Conservation (phyloP, 2,888 invertebrate genomes). For the Ormia ochracea region DNA sequence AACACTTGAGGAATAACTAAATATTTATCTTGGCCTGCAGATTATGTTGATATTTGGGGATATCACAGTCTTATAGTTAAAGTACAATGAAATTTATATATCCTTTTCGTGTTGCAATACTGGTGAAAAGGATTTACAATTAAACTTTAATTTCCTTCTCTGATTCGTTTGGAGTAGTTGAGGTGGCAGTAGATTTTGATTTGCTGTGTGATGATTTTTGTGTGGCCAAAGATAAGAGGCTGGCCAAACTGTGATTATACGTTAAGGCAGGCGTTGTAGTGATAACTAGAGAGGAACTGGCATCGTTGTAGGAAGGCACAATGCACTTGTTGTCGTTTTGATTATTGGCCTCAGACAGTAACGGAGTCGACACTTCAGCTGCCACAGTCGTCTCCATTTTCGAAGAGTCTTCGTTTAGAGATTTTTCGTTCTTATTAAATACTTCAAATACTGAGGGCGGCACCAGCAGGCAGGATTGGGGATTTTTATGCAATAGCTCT, state of each 20-base stretch:
- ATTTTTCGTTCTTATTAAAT: conserved; percentile 71
- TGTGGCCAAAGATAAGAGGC: conserved; percentile 27
- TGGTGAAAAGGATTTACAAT: conserved; percentile 1
- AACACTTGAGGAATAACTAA: conserved; percentile 4
- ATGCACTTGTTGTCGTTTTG: conserved; percentile 45
- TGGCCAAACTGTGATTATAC: conserved; percentile 47
- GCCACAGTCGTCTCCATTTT: conserved; percentile 29
- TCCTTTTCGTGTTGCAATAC: background rate
- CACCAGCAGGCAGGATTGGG: conserved; percentile 73
- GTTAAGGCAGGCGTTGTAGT: background rate
- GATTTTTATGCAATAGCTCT: conserved; percentile 78
- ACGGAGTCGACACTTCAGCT: conserved; percentile 47
- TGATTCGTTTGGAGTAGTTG: background rate
- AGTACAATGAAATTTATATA: background rate
- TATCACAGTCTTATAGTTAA: conserved; percentile 50
- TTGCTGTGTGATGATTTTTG: conserved; percentile 21
- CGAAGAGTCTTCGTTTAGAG: conserved; percentile 48
- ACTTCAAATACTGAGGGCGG: conserved; percentile 74
- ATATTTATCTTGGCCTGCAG: background rate
- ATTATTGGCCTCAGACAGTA: conserved; percentile 45
- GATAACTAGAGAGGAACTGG: background rate
- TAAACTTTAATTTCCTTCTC: conserved; percentile 42
- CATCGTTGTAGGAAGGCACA: conserved; percentile 56
- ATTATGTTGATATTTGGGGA: conserved; percentile 28
- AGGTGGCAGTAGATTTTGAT: conserved; percentile 6